These are phyloP conservation scores for Atrina japonica DNA, from an alignment of 2,888 invertebrate genomes.

Conservation along the genomic window DNA sequence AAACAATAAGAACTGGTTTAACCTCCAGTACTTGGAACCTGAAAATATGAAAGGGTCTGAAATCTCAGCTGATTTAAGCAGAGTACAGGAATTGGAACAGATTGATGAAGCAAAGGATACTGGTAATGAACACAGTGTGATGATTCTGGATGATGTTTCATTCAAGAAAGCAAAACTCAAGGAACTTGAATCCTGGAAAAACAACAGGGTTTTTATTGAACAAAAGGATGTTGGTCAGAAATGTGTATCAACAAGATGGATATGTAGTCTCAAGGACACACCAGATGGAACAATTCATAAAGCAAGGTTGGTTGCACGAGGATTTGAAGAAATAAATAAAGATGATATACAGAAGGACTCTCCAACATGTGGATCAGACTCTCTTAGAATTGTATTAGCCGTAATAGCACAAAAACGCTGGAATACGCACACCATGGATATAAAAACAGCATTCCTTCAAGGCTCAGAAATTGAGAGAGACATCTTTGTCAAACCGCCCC, in stretches of 20 bases:
- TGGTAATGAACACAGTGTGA: slow-evolving; percentile 8
- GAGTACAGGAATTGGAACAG: slow-evolving; percentile 10
- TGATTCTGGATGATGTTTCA: slow-evolving; percentile 2
- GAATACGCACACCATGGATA: slow-evolving; percentile 35
- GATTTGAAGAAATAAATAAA: slow-evolving; percentile 37
- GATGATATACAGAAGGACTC: no score
- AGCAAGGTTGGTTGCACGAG: slow-evolving; percentile 42
- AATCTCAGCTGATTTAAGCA: slow-evolving; percentile 19
- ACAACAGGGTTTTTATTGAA: slow-evolving; percentile 35
- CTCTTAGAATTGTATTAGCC: no score
- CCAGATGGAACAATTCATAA: slow-evolving; percentile 21
- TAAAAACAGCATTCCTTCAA: no score
- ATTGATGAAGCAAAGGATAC: neutral
- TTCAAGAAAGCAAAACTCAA: slow-evolving; percentile 37
- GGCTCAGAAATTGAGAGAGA: no score
- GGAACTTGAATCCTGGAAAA: slow-evolving; percentile 42
- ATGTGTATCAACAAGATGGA: slow-evolving; percentile 43
- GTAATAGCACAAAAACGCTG: slow-evolving; percentile 22
- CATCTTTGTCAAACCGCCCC: no score
- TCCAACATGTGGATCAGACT: no score
- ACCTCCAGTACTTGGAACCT: slow-evolving; percentile 6
- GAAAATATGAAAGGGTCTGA: neutral
- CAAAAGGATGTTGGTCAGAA: slow-evolving; percentile 35
- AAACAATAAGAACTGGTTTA: slow-evolving; percentile 19
- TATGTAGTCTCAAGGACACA: slow-evolving; percentile 41